Percentiles rank a stretch among this genome's conserved stretches.
phyloP scores from a whole-genome alignment of 2,888 invertebrate species.

The Augiades crinisus region DNA sequence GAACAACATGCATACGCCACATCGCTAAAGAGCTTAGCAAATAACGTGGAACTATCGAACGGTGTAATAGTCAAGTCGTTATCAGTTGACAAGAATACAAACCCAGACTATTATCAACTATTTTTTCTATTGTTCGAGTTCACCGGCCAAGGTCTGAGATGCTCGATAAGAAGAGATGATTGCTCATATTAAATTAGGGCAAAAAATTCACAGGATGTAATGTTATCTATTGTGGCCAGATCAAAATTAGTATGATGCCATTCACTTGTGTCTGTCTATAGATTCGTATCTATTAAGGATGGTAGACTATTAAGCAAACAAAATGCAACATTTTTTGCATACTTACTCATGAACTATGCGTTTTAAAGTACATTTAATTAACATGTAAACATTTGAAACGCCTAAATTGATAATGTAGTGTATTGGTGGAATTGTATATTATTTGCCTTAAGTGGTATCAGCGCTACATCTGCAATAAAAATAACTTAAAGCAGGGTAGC shows the following conservation, averaged over 20 bases:
- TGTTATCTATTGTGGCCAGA: constrained; percentile 21
- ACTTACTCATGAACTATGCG: no score
- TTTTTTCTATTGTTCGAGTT: constrained; percentile 33
- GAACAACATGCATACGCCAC: constrained; percentile 53
- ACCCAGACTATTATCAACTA: constrained; percentile 29
- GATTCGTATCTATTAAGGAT: background rate
- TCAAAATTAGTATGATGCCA: constrained; percentile 4
- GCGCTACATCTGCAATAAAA: no score
- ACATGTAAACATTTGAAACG: no score
- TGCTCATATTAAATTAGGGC: constrained; percentile 22
- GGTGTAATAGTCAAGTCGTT: constrained; percentile 49
- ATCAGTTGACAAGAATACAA: constrained; percentile 46
- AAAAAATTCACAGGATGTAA: constrained; percentile 27
- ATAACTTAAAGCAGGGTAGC: no score
- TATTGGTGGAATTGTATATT: no score
- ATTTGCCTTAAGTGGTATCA: no score
- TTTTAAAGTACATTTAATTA: no score
- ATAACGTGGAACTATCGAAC: constrained; percentile 49
- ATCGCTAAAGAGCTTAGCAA: constrained; percentile 65
- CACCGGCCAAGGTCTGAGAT: constrained; percentile 39
- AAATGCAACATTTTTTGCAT: no score
- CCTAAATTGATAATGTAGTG: no score
- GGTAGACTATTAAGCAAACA: no score
- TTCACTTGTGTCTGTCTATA: constrained; percentile 22
- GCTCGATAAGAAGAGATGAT: constrained; percentile 11